Evolutionary conservation across 2,113 vertebrate species (phyloP).

Genomic region (Porphyrio hochstetteri): DNA sequence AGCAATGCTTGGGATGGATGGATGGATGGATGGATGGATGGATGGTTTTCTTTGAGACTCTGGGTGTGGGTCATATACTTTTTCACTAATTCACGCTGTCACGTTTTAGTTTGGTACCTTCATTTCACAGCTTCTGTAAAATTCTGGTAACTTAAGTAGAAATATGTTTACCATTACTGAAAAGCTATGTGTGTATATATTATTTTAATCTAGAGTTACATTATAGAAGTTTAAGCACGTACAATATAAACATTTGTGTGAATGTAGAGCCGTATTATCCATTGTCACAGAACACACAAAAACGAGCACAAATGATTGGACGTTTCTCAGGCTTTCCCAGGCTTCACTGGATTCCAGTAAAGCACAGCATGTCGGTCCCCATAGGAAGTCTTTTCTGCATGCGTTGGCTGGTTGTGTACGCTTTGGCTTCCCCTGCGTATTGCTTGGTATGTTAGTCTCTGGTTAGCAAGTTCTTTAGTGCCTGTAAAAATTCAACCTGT

Average conservation of each 20-base stretch:
- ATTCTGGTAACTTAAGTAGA: background rate
- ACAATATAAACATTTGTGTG: background rate
- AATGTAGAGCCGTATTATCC: background rate
- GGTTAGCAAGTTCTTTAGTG: background rate
- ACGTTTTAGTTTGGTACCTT: background rate
- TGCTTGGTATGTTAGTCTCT: background rate
- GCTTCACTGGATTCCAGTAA: background rate
- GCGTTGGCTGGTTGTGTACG: background rate
- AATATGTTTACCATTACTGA: background rate
- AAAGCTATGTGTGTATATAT: background rate
- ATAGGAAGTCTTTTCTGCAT: background rate
- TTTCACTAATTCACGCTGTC: background rate
- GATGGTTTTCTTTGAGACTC: background rate
- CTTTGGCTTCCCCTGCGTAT: background rate
- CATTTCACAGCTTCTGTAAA: background rate
- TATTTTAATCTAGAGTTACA: background rate
- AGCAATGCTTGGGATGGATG: background rate
- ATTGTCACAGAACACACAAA: background rate
- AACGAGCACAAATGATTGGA: background rate
- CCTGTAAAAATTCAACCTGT: background rate
- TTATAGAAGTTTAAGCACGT: background rate
- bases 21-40: background rate
- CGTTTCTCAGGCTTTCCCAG: background rate
- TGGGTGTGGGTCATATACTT: background rate
- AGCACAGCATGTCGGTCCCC: background rate